These are phyloP conservation scores for Endotricha flammealis DNA, from an alignment of 2,888 invertebrate genomes.

Conservation along the genomic window DNA sequence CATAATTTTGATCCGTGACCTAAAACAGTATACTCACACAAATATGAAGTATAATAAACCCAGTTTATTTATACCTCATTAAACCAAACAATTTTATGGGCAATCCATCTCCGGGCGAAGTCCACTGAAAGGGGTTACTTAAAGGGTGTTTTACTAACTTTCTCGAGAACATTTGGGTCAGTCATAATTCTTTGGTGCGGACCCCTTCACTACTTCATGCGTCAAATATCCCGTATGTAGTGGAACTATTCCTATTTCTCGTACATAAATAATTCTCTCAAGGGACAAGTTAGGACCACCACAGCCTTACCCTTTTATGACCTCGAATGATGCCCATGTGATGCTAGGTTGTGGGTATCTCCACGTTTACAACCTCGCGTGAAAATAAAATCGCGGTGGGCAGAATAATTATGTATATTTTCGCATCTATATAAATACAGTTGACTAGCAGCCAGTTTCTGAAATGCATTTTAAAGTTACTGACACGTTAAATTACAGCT, in stretches of 20 bases:
- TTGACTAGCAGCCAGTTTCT: too few species aligned
- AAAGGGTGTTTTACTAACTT: neutral
- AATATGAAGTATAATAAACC: neutral
- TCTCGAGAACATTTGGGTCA: neutral
- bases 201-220: neutral
- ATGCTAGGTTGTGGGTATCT: neutral
- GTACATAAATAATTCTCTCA: conserved; percentile 5
- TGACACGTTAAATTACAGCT: too few species aligned
- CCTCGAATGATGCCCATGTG: conserved; percentile 4
- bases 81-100: neutral
- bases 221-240: neutral
- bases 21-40: too few species aligned
- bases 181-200: neutral
- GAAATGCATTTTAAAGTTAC: too few species aligned
- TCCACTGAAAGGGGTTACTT: neutral
- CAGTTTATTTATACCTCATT: neutral
- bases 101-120: neutral
- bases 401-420: too few species aligned
- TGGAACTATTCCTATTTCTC: conserved; percentile 3
- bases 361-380: too few species aligned
- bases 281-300: conserved; percentile 5
- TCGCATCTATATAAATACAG: too few species aligned
- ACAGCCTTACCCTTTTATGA: conserved; percentile 1
- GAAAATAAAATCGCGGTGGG: too few species aligned
- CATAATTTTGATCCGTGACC: too few species aligned